A percentile compares a stretch with the other conserved stretches of the same genome.
Evolutionary conservation across 2,797 vertebrate species (phyloP).

Genomic region (Silurus aristotelis): DNA sequence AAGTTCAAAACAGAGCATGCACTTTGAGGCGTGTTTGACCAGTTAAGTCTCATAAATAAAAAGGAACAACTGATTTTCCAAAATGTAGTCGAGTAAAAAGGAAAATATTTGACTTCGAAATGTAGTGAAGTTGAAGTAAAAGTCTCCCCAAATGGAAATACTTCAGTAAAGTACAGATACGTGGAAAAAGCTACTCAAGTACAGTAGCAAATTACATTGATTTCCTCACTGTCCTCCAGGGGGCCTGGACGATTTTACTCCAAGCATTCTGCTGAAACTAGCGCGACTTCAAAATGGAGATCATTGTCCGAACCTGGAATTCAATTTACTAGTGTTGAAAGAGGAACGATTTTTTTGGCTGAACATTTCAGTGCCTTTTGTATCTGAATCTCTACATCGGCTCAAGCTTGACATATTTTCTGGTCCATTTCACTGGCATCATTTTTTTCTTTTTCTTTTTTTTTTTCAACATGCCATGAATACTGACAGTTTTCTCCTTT

Average conservation of each 20-base stretch:
- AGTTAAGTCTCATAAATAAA: too few relatives aligned
- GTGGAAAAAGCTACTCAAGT: too few relatives aligned
- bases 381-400: not conserved
- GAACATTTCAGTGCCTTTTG: not conserved
- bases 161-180: too few relatives aligned
- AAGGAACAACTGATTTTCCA: too few relatives aligned
- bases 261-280: not conserved
- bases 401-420: not conserved
- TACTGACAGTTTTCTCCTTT: not conserved
- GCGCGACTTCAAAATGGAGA: not conserved
- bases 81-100: too few relatives aligned
- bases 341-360: not conserved
- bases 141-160: too few relatives aligned
- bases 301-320: not conserved
- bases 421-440: not conserved
- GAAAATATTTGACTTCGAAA: too few relatives aligned
- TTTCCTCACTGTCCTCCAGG: too few relatives aligned
- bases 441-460: not conserved
- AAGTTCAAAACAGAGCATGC: too few relatives aligned
- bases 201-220: too few relatives aligned
- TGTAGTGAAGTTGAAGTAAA: too few relatives aligned
- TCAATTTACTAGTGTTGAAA: conserved; percentile 8
- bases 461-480: not conserved
- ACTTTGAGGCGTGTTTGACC: too few relatives aligned
- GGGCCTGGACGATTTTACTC: not conserved